Evolutionary conservation across 2,797 vertebrate genomes (phyloP).

Genomic region (Sebastes trivittatus): DNA sequence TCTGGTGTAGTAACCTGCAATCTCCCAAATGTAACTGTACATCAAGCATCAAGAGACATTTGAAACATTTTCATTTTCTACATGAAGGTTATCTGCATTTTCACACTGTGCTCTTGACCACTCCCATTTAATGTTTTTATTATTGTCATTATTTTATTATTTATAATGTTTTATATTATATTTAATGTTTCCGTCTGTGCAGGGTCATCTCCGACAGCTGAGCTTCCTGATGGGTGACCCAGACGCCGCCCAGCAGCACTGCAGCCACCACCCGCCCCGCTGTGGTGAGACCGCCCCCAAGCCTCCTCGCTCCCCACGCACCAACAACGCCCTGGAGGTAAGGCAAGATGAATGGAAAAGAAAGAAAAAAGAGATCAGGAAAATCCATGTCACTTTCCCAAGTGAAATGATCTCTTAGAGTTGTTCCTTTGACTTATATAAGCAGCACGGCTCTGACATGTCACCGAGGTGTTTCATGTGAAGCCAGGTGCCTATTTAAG

Average conservation of each 20-base stretch:
- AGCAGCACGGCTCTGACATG: constrained; percentile 1
- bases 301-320: constrained; percentile 59
- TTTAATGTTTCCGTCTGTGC: constrained; percentile 1
- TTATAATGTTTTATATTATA: too few relatives aligned
- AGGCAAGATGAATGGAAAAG: constrained; percentile 7
- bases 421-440: constrained; percentile 1
- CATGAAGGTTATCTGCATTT: not conserved
- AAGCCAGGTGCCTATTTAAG: constrained; percentile 30
- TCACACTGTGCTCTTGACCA: not conserved
- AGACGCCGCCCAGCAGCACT: constrained; percentile 80
- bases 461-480: constrained; percentile 29
- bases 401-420: not conserved
- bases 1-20: not conserved
- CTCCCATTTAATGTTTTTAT: not conserved
- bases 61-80: not conserved
- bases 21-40: not conserved
- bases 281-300: constrained; percentile 65
- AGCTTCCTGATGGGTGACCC: constrained; percentile 87
- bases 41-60: not conserved
- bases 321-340: constrained; percentile 63
- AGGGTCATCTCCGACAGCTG: constrained; percentile 88
- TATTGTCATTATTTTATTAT: too few relatives aligned
- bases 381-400: not conserved
- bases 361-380: not conserved
- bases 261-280: constrained; percentile 66